Percentiles rank a stretch among this genome's conserved stretches.
phyloP scores from a whole-genome alignment of 2,888 invertebrate species.

The Nymphalis urticae region DNA sequence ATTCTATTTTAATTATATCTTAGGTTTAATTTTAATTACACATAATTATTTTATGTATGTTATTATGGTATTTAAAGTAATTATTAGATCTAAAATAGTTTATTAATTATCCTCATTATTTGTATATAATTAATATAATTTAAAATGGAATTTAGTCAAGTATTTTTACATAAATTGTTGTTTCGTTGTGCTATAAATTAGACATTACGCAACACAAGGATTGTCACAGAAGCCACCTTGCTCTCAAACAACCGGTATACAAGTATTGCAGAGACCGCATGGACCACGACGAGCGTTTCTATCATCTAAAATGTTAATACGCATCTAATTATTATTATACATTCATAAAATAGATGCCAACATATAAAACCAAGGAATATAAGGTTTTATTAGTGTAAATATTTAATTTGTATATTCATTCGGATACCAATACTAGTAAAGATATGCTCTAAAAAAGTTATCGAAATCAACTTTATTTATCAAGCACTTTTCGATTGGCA shows the following conservation, averaged over 20 bases:
- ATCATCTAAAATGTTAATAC: neutral
- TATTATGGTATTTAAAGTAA: no score
- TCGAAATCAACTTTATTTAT: no score
- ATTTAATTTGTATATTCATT: no score
- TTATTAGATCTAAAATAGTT: no score
- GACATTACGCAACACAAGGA: neutral
- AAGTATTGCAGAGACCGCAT: neutral
- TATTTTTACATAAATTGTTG: neutral
- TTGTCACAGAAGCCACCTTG: slow-evolving; percentile 7
- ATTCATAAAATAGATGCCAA: neutral
- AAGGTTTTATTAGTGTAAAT: no score
- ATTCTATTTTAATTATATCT: no score
- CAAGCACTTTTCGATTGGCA: no score
- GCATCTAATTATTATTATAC: neutral
- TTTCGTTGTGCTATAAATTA: slow-evolving; percentile 6
- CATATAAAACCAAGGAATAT: no score
- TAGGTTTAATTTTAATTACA: no score
- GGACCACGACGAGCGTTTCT: neutral
- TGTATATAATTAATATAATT: neutral
- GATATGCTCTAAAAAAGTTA: no score
- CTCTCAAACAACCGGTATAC: neutral
- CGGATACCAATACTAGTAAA: no score
- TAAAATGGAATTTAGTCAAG: neutral
- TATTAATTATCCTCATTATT: neutral
- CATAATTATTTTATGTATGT: no score